Evolutionary conservation across 2,888 invertebrate species (phyloP), one percentile per base, ranked within the genome.

Genomic region (Cheilosia vulpina): DNA sequence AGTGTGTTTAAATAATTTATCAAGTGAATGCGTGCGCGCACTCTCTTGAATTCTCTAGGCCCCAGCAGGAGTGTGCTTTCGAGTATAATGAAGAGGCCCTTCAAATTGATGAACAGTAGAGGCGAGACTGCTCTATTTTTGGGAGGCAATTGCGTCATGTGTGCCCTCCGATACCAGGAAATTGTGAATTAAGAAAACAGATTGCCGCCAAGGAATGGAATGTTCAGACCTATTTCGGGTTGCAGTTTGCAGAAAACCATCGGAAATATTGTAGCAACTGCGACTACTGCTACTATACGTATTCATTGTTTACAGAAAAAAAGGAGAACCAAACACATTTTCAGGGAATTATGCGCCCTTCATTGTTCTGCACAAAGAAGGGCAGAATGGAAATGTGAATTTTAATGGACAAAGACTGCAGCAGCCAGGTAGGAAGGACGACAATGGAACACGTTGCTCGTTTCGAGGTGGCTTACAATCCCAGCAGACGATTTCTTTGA

Each of bases 1-100:
- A 75, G 85, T 85, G 69, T 84, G 76, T 81, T 85, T 80, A 72
- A 85, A 72, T 77, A 68, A 85, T 85, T 68, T 80, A 85, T 85
- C 80, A 85, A 85, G 80, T 66, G 68, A 45, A 66, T 66, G 55
- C 71, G 75, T 65, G 66, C 45, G 45, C 53, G 76, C 38, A 75
- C 66, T 76, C 81, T 81, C 62, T 77, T 68, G 66, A 81, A 72
- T 81, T 85, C 63, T 53, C 17, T 34, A 47, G 52, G 53, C n/a
- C 47, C 47, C 45, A 19, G 65, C 55, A 57, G 58, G 50, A 69
- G 83, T 78, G 41, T 43, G 34, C n/a, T 80, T 71, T 80, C 31
- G 62, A 85, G 76, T 50, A 41, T 77, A 76, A 81, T 85, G 81
- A 85, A 81, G 85, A 63, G 85, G 72, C 71, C 58, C 85, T 85